Conservation (phyloP, 1,140 invertebrate genomes). For the Drosophila albomicans region DNA sequence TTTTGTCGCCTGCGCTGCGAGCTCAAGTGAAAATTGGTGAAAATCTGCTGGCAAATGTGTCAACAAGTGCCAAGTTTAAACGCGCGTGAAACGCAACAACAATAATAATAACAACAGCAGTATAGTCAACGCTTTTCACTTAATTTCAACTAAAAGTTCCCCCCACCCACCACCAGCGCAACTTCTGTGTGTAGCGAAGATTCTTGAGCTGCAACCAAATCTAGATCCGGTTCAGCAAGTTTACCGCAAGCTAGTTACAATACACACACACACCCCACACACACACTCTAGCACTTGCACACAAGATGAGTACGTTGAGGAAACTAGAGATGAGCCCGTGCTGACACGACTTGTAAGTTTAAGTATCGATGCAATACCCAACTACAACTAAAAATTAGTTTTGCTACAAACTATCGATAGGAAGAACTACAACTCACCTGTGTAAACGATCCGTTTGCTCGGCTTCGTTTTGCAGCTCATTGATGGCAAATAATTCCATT, state of each 20-base stretch:
- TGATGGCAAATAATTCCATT: conserved; percentile 94
- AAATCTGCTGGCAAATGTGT: conserved; percentile 74
- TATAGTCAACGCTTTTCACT: conserved; percentile 66
- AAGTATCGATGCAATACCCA: not conserved
- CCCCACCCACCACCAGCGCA: conserved; percentile 12
- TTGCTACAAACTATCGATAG: not conserved
- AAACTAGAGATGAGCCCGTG: conserved; percentile 36
- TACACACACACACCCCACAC: conserved; percentile 29
- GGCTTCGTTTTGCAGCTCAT: conserved; percentile 91
- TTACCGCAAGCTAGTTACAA: conserved; percentile 81
- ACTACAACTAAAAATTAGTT: not conserved
- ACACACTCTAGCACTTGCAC: conserved; percentile 18
- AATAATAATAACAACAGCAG: conserved; percentile 19
- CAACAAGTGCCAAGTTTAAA: conserved; percentile 67
- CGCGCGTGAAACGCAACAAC: conserved; percentile 33
- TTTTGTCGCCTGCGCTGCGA: conserved; percentile 51
- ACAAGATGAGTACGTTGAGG: conserved; percentile 38
- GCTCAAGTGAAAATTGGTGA: conserved; percentile 78
- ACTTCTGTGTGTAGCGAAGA: conserved; percentile 56
- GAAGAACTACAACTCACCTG: conserved; percentile 87
- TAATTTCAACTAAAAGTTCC: conserved; percentile 58
- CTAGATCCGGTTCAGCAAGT: conserved; percentile 82
- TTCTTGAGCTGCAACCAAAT: conserved; percentile 79
- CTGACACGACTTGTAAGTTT: conserved; percentile 20
- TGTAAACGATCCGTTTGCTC: conserved; percentile 96